Conservation (phyloP, 2,888 invertebrate species). For the Sylvicola cinctus region DNA sequence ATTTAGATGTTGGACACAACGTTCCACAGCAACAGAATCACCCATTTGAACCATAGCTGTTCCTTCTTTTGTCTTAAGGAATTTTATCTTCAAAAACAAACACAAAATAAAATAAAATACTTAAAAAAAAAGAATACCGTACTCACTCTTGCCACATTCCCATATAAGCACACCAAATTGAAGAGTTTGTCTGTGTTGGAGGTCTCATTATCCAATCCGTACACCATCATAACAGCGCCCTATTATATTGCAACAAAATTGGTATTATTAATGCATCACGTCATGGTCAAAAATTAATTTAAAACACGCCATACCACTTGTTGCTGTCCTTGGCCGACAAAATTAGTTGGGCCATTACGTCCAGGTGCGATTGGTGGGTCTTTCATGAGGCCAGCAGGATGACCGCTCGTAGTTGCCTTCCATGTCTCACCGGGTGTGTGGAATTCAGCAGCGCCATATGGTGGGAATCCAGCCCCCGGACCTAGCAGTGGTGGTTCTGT, state of each 20-base stretch:
- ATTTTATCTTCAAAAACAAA: slow-evolving; percentile 52
- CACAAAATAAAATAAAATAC: not conserved
- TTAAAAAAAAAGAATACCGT: slow-evolving; percentile 1
- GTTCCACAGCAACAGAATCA: slow-evolving; percentile 80
- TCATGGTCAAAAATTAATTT: no score
- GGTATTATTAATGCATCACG: not conserved
- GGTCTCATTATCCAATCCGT: slow-evolving; percentile 82
- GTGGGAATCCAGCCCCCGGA: slow-evolving; percentile 22
- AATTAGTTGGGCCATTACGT: slow-evolving; percentile 24
- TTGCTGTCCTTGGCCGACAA: slow-evolving; percentile 20
- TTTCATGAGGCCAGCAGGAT: slow-evolving; percentile 35
- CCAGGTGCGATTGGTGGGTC: slow-evolving; percentile 31
- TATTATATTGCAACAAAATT: slow-evolving; percentile 29
- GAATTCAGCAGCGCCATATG: slow-evolving; percentile 24
- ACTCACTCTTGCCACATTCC: slow-evolving; percentile 89
- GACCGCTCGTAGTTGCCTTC: slow-evolving; percentile 24
- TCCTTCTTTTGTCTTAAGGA: slow-evolving; percentile 94
- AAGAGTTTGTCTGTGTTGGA: slow-evolving; percentile 92
- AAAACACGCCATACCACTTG: no score
- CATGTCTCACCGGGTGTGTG: slow-evolving; percentile 24
- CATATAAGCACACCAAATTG: slow-evolving; percentile 96
- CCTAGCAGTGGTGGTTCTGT: slow-evolving; percentile 26
- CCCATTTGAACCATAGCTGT: slow-evolving; percentile 99
- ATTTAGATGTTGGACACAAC: slow-evolving; percentile 88
- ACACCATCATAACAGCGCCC: slow-evolving; percentile 94